Base-by-base conservation (phyloP, 2,888 invertebrate species). In the Ypsolopha sequella region DNA sequence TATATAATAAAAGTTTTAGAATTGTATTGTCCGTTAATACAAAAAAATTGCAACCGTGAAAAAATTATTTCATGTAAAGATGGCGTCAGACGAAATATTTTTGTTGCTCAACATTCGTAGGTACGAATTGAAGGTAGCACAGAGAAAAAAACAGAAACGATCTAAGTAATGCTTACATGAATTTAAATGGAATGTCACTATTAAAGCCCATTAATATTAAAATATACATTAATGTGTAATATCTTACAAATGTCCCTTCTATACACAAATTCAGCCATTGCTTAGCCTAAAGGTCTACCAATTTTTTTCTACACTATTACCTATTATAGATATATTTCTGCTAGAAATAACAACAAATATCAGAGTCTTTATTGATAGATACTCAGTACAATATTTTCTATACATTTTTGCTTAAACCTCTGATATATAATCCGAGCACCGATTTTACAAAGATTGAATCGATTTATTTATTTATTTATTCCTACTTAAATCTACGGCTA, bases 401-500 rank as follows among this genome's bases (percentile, higher is more conserved):
- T 35, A 64, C 60, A 65, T 61, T 63, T 61, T 63, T 24, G 24
- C 24, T 66, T 61, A 66, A 65, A 67, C 67, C 68, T 68, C 70
- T 79, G 77, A 76, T 67, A 75, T 77, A 66, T 73, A 65, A 67
- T 73, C 68, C 73, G 73, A 84, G 82, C 80, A 82, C 81, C 80
- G 74, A 75, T 69, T 66, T 70, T 58, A 67, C 69, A 66, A 66
- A 64, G 60, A 70, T 63, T 67, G 57, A 65, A 64, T 66, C 61
- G 64, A 62, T 65, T 67, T 63, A 58, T 9, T 14, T 33, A 45
- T 41, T 36, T 33, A 36, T 45, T 51, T 54, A 54, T 43, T 35
- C 13, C 45, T 47, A 51, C 46, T 61, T 62, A 62, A 47, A 65
- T 64, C 63, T 76, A 71, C 70, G 65, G 57, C 70, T 73, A 24